phyloP scores from a whole-genome alignment of 2,113 vertebrate species.

The Psammodynastes pulverulentus region DNA sequence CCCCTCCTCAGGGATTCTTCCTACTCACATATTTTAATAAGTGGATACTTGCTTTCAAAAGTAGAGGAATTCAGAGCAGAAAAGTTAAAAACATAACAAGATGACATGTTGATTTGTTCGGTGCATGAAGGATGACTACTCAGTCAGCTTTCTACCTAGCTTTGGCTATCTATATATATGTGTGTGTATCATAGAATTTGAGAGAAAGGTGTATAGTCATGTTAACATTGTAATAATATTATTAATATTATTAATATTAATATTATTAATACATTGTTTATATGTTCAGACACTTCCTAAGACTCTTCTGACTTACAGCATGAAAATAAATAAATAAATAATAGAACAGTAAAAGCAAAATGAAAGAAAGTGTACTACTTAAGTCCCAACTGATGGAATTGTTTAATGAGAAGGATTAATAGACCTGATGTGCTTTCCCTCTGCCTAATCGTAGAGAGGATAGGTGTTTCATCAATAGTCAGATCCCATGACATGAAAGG shows the following conservation, averaged over 20 bases:
- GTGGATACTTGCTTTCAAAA: neutral
- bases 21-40: neutral
- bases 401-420: neutral
- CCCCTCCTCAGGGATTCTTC: neutral
- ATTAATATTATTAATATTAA: neutral
- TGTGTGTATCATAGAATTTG: neutral
- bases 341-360: neutral
- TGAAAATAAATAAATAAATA: neutral
- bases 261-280: neutral
- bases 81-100: neutral
- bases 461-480: neutral
- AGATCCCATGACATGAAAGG: neutral
- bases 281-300: neutral
- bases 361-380: neutral
- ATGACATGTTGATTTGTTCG: neutral
- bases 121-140: neutral
- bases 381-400: neutral
- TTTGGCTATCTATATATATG: neutral
- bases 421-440: neutral
- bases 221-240: neutral
- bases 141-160: neutral
- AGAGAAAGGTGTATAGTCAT: neutral
- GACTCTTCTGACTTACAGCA: neutral
- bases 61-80: neutral
- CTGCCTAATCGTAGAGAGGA: neutral